phyloP scores from a whole-genome alignment of 2,888 invertebrate species.

The Glyphotaelius pellucidus region DNA sequence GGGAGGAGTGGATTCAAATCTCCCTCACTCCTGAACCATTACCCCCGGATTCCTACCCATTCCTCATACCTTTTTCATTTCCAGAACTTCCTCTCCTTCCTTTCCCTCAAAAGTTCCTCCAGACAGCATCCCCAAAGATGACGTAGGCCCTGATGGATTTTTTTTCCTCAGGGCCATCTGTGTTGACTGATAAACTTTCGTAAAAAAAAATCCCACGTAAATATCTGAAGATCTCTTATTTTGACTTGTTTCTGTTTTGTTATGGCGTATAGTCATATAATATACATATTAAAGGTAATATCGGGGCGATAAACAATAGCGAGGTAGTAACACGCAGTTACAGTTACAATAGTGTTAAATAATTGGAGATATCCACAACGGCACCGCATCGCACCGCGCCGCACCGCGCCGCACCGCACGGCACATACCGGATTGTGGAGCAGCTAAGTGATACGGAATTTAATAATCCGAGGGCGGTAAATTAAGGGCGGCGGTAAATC shows the following conservation, averaged over 20 bases:
- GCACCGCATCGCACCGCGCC: neutral
- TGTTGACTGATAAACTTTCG: no score
- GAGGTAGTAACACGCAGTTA: constrained; percentile 37
- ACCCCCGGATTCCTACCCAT: no score
- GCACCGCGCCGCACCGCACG: neutral
- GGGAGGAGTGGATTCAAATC: no score
- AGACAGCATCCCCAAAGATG: no score
- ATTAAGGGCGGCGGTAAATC: constrained; percentile 44
- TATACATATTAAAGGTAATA: neutral
- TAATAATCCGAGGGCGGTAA: constrained; percentile 46
- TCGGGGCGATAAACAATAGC: constrained; percentile 20
- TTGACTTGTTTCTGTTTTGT: neutral
- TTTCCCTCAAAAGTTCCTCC: no score
- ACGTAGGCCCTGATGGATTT: no score
- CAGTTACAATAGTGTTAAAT: constrained; percentile 39
- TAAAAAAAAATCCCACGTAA: no score
- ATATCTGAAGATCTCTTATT: neutral
- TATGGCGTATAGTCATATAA: no score
- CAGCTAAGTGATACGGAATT: constrained; percentile 48
- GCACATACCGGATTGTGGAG: constrained; percentile 42
- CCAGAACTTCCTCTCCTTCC: no score
- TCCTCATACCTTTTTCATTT: no score
- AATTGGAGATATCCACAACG: constrained; percentile 31
- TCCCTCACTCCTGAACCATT: no score
- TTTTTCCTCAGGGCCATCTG: no score